Evolutionary conservation across 2,888 invertebrate species (phyloP).

Genomic region (Zygogramma bicolorata): DNA sequence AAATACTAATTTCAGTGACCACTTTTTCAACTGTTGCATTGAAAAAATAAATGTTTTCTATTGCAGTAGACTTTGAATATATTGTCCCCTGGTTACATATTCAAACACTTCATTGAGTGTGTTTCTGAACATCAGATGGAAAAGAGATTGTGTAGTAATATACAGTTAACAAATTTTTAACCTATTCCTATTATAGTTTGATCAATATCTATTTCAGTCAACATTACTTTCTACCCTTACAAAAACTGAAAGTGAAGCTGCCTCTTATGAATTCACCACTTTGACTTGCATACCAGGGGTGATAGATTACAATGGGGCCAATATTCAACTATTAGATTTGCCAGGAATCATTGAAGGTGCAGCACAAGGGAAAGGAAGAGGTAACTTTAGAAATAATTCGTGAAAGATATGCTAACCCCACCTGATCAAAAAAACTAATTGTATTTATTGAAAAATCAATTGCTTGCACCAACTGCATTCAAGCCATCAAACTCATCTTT

Average conservation of each 20-base stretch:
- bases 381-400: slow-evolving; percentile 41
- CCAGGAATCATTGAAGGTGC: slow-evolving; percentile 99
- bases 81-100: too few species aligned
- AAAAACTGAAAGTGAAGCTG: slow-evolving; percentile 96
- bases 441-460: too few species aligned
- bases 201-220: slow-evolving; percentile 72
- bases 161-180: too few species aligned
- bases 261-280: slow-evolving; percentile 98
- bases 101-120: too few species aligned
- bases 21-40: too few species aligned
- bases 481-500: too few species aligned
- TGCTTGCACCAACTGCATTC: too few species aligned
- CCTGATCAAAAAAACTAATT: too few species aligned
- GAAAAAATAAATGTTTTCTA: too few species aligned
- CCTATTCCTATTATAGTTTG: neutral
- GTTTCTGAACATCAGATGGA: slow-evolving; percentile 97
- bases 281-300: slow-evolving; percentile 99
- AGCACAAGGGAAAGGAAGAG: slow-evolving; percentile 76
- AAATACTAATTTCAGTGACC: too few species aligned
- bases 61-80: too few species aligned
- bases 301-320: slow-evolving; percentile 98
- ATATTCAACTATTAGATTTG: slow-evolving; percentile 97
- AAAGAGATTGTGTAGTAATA: slow-evolving; percentile 73
- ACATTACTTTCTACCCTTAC: slow-evolving; percentile 95
- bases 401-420: slow-evolving; percentile 22